Evolutionary conservation across 2,113 vertebrate genomes (phyloP), one percentile per base, ranked within the genome.

Genomic region (Gobius niger): DNA sequence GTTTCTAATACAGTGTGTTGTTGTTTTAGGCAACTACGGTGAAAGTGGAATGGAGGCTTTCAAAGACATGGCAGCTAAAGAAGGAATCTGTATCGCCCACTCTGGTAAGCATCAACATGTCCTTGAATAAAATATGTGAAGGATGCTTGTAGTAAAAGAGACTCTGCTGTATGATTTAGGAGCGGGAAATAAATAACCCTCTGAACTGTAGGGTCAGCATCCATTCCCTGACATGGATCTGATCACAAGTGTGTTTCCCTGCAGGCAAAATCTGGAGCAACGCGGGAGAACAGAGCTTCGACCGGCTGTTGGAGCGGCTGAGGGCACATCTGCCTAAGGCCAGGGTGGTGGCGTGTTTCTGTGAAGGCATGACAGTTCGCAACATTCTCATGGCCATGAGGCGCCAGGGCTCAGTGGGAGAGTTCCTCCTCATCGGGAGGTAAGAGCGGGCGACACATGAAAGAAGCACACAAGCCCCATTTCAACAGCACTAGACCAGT

Each of bases 41-140:
- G 97, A 99, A 91, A 98, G 98, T 68, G 98, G 98, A n/a, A 99
- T 99, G 97, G 96, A 96, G 86, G 98, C 97, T 0, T 99, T 99
- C 89, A 98, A 98, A 81, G 98, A 99, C 9, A 98, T 97, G 95
- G 95, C 96, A 0, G 96, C 93, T 63, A 98, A 98, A 79, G 98
- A 99, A 87, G 96, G 97, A 6, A 97, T 99, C 86, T 99, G 98
- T 80, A 99, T 99, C 18, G 97, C 98, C 1, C 96, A 99, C 81
- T 98, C 98, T 14, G 98, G 98, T 92, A 96, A 96, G 91, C 94
- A 18, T 62, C 13, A 40, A 1, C 54, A 60, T 14, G 14, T 41
- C 11, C 7, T 7, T 8, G 69, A 63, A 54, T 9, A 63, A 11
- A 44, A 62, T n/a, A 16, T 11, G 44, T 16, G 14, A 10, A 53